Conservation (phyloP, 2,888 invertebrate species). For the Formica aserva region DNA sequence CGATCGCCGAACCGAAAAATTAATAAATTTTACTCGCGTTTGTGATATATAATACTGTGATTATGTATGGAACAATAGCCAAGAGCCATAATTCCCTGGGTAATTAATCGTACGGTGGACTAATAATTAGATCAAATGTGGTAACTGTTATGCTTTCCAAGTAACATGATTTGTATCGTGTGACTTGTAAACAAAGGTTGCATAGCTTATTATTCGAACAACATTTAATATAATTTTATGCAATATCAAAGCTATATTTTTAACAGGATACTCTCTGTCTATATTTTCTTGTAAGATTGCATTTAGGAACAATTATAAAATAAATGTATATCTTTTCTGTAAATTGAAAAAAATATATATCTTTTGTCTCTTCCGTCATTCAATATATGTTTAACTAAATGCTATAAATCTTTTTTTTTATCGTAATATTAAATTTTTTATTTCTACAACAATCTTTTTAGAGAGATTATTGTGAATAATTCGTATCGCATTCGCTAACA, state of each 20-base stretch:
- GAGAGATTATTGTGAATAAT: not conserved
- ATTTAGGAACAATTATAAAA: not conserved
- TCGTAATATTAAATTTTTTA: not conserved
- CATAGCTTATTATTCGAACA: not conserved
- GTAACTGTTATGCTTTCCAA: constrained; percentile 30
- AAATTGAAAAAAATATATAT: not conserved
- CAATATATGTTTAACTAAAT: not conserved
- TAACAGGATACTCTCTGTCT: not conserved
- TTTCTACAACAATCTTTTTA: not conserved
- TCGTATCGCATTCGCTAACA: not conserved
- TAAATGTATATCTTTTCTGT: not conserved
- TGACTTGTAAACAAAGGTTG: constrained; percentile 21
- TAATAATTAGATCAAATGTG: constrained; percentile 42
- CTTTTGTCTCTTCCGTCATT: not conserved
- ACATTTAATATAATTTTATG: constrained; percentile 3
- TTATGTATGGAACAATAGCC: constrained; percentile 42
- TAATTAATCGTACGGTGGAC: constrained; percentile 30
- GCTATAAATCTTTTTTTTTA: not conserved
- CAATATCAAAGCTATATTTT: not conserved
- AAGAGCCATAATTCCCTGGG: constrained; percentile 34
- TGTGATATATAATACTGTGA: constrained; percentile 5
- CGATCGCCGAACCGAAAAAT: constrained; percentile 30
- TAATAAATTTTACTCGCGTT: constrained; percentile 36
- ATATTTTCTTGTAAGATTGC: not conserved
- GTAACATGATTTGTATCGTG: constrained; percentile 4